Conservation (phyloP, 2,113 vertebrate genomes). For the Pontoporia blainvillei region DNA sequence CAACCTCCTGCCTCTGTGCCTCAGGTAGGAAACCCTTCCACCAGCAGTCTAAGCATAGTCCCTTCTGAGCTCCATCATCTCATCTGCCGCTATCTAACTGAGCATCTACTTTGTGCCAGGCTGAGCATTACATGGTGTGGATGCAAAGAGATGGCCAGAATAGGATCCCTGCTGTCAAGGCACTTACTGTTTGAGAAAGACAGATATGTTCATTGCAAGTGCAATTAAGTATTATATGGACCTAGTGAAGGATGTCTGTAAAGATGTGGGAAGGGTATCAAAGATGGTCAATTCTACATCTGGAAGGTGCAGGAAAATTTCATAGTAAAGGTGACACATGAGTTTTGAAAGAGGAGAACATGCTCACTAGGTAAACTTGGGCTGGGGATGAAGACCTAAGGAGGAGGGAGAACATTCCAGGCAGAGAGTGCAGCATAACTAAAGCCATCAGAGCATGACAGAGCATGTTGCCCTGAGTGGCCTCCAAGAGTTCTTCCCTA, state of each 20-base stretch:
- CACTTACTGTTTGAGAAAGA: not conserved
- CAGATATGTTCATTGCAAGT: not conserved
- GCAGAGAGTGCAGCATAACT: not conserved
- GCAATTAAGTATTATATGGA: not conserved
- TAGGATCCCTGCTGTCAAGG: not conserved
- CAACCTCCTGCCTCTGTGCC: not conserved
- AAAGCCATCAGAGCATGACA: not conserved
- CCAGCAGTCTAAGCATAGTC: too few species aligned
- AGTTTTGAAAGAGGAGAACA: not conserved
- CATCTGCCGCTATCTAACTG: not conserved
- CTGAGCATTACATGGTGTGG: not conserved
- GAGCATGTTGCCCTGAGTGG: not conserved
- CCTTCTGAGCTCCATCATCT: not conserved
- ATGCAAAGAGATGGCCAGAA: not conserved
- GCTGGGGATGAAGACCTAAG: not conserved
- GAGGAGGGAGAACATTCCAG: not conserved
- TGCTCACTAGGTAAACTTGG: not conserved
- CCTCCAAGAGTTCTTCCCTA: not conserved
- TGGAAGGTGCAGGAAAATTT: not conserved
- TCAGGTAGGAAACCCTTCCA: not conserved
- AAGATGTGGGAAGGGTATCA: not conserved
- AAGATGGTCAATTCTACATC: not conserved
- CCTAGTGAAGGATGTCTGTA: not conserved
- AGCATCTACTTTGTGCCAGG: not conserved
- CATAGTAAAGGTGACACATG: not conserved